Conservation (phyloP, 1,140 invertebrate species). For the Conopomorpha cramerella region DNA sequence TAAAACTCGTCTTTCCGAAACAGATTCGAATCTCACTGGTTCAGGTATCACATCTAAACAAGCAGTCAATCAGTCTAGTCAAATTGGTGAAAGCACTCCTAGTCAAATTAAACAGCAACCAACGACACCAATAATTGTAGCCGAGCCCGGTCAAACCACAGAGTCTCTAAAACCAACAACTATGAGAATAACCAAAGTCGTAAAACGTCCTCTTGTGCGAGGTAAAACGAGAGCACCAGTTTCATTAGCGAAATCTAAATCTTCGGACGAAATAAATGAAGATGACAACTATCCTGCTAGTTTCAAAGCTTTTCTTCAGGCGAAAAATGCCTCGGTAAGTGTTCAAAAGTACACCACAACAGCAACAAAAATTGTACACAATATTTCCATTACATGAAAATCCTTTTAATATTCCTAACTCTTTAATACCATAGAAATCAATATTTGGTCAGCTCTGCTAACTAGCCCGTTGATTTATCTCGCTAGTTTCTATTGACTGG, state of each 20-base stretch:
- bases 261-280: conserved; percentile 40
- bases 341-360: neutral
- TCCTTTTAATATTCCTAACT: neutral
- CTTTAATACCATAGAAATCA: neutral
- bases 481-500: too few relatives aligned
- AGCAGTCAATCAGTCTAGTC: conserved; percentile 37
- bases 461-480: too few relatives aligned
- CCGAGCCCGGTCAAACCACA: conserved; percentile 16
- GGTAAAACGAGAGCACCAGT: conserved; percentile 21
- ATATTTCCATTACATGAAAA: neutral
- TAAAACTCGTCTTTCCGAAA: conserved; percentile 32
- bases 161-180: conserved; percentile 17
- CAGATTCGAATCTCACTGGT: conserved; percentile 47
- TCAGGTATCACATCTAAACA: conserved; percentile 23
- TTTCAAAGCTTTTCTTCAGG: conserved; percentile 51
- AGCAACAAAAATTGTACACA: neutral
- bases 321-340: conserved; percentile 52
- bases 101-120: conserved; percentile 29
- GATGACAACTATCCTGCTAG: conserved; percentile 51
- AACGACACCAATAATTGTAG: conserved; percentile 30
- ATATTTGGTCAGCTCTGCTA: too few relatives aligned
- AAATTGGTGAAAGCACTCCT: conserved; percentile 17
- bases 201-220: conserved; percentile 28
- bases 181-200: conserved; percentile 26
- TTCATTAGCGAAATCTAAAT: conserved; percentile 18